Conservation (phyloP, 2,888 invertebrate species). For the Parascotia fuliginaria region DNA sequence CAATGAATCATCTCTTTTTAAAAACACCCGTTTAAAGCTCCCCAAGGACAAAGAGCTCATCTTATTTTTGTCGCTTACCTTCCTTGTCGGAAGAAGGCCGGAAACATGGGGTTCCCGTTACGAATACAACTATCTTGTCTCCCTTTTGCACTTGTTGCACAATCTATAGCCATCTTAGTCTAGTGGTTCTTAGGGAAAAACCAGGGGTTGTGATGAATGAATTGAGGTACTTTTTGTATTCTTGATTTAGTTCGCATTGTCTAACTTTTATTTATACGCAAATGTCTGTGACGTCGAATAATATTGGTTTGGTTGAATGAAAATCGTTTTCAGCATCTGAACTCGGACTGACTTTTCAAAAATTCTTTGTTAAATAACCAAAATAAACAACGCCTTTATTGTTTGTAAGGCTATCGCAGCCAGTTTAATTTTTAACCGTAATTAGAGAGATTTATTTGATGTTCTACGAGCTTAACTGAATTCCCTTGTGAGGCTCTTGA, state of each 20-base stretch:
- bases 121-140: conserved; percentile 44
- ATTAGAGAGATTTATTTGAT: not conserved
- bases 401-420: too few species aligned
- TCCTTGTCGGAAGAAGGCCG: conserved; percentile 70
- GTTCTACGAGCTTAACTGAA: not conserved
- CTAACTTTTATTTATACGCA: conserved; percentile 54
- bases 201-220: conserved; percentile 63
- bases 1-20: conserved; percentile 44
- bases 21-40: conserved; percentile 28
- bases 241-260: conserved; percentile 54
- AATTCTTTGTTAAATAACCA: conserved; percentile 12
- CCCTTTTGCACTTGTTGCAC: conserved; percentile 46
- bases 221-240: conserved; percentile 48
- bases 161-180: conserved; percentile 47
- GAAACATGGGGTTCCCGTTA: conserved; percentile 74
- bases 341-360: too few species aligned
- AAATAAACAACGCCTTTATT: not conserved
- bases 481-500: too few species aligned
- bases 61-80: conserved; percentile 50
- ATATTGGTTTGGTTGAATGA: conserved; percentile 11
- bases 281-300: conserved; percentile 46
- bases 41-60: conserved; percentile 57
- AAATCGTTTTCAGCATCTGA: too few species aligned
- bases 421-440: not conserved
- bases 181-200: conserved; percentile 62